phyloP scores from a whole-genome alignment of 1,140 invertebrate species.

The Melanaphis sacchari region DNA sequence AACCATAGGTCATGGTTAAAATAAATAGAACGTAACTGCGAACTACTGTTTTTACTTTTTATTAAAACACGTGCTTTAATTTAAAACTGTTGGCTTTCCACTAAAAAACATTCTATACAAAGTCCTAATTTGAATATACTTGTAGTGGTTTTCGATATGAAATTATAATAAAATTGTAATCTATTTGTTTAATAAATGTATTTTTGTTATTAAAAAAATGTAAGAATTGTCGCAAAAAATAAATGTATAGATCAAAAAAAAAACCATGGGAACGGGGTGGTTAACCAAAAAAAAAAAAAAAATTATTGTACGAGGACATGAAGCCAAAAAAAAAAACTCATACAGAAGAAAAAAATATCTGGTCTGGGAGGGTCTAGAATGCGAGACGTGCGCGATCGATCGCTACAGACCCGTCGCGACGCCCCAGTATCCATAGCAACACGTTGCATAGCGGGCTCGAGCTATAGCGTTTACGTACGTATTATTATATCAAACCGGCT shows the following conservation, averaged over 20 bases:
- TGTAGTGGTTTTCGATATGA: background rate
- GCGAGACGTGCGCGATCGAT: constrained; percentile 41
- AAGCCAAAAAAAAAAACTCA: constrained; percentile 31
- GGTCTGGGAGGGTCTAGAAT: constrained; percentile 20
- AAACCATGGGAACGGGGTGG: background rate
- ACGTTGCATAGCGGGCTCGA: background rate
- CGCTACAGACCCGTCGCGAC: constrained; percentile 48
- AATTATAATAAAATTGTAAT: background rate
- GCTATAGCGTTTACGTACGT: constrained; percentile 10
- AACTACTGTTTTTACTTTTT: background rate
- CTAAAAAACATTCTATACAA: background rate
- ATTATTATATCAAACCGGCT: constrained; percentile 33
- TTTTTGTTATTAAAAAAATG: background rate
- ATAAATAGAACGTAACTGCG: background rate
- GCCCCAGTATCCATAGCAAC: constrained; percentile 53
- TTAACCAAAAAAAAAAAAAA: background rate
- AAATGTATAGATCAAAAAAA: background rate
- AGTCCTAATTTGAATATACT: background rate
- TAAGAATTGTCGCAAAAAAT: too few species aligned
- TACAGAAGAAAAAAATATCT: background rate
- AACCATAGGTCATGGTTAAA: background rate
- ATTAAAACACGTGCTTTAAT: background rate
- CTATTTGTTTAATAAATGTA: background rate
- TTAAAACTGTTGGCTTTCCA: background rate
- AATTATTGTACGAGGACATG: background rate